phyloP scores from a whole-genome alignment of 2,113 vertebrate genomes.

The Casuarius casuarius region DNA sequence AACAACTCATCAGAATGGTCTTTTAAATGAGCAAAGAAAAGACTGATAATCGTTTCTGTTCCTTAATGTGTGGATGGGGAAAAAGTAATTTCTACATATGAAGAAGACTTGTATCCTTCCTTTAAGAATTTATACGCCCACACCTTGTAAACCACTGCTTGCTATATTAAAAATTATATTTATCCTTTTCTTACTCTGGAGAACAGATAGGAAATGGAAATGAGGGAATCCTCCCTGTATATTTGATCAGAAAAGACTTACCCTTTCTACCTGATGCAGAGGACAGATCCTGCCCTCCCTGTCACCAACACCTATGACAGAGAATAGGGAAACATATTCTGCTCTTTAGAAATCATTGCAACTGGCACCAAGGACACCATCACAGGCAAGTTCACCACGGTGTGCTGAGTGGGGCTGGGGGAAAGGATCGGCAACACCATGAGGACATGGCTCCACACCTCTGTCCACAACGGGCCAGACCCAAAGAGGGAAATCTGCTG shows the following conservation, averaged over 20 bases:
- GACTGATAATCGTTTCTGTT: neutral
- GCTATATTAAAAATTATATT: neutral
- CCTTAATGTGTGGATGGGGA: neutral
- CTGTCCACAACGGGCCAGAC: neutral
- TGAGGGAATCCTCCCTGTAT: neutral
- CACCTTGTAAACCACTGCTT: neutral
- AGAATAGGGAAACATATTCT: neutral
- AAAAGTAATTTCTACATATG: neutral
- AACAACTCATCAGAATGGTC: neutral
- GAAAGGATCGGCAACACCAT: neutral
- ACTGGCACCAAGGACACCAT: neutral
- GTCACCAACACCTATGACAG: fast-evolving
- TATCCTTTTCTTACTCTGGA: neutral
- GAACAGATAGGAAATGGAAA: neutral
- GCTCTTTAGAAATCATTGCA: neutral
- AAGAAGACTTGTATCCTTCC: neutral
- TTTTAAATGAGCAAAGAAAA: neutral
- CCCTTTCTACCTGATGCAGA: neutral
- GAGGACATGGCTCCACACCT: neutral
- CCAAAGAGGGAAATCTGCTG: neutral
- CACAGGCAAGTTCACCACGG: neutral
- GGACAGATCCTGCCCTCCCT: neutral
- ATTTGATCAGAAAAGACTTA: neutral
- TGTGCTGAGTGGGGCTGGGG: fast-evolving
- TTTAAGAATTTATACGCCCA: neutral